Base-by-base conservation (phyloP, 1,140 invertebrate species). In the Tetramorium simillimum region DNA sequence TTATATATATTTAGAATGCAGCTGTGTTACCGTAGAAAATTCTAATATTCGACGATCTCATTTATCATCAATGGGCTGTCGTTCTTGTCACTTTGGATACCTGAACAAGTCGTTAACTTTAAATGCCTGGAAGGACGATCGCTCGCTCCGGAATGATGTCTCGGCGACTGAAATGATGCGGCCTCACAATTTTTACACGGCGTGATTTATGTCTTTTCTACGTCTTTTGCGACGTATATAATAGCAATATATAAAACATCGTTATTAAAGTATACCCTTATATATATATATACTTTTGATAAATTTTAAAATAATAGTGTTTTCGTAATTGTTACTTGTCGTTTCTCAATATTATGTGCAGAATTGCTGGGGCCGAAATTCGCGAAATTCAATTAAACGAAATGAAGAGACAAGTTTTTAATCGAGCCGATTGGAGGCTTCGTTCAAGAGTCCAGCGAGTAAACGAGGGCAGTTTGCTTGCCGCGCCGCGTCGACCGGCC, bases 381-480 rank as follows among this genome's bases (percentile, higher is more conserved):
- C 21, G 37, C 40, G 53, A 21, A 51, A 84, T 75, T 84, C 53
- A 84, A 62, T 84, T 75, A 75, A 84, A 33, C 7, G 69, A 46
- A 75, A 75, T 84, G 53, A 84, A 75, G 40, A 62, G 53, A 82
- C 80, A 60, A 75, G 80, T 84, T 84, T 84, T 84, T 75, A 84
- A 75, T 84, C 40, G 69, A 46, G 9, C 0, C 80, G 9, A 58
- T 72, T 58, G n/a, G 56, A 60, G 46, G 24, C 9, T 73, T 37
- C 24, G 10, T n/a, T 10, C 43, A 6, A 37, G 40, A 58, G 24
- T 4, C 1, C 40, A 40, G 14, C 3, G 40, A 28, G 37, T 70
- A 56, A 81, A 81, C 33, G 63, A 43, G 51, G 33, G 65, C 65
- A 67, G 46, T 70, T 69, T 43, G 63, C 33, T 10, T 24, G 46